phyloP scores from a whole-genome alignment of 2,888 invertebrate species.

The Lordiphosa andalusiaca region DNA sequence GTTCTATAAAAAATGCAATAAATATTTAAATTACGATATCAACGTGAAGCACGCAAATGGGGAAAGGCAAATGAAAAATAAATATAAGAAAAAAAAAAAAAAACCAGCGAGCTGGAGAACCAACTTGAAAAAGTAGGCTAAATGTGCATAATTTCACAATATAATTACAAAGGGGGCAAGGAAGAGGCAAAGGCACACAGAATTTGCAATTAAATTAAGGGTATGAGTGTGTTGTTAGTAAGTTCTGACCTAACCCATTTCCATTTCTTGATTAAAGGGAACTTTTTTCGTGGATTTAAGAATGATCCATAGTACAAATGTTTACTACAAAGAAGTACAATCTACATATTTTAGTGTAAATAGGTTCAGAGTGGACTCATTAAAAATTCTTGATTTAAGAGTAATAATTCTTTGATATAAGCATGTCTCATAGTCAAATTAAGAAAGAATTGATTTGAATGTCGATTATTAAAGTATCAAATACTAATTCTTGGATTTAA shows the following conservation, averaged over 20 bases:
- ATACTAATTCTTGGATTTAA: no score
- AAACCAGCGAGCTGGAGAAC: conserved; percentile 43
- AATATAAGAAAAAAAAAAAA: conserved; percentile 4
- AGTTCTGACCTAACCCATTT: background rate
- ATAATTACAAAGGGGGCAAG: conserved; percentile 47
- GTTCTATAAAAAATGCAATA: conserved; percentile 60
- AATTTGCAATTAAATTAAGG: conserved; percentile 15
- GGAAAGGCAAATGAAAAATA: conserved; percentile 6
- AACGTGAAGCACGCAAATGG: conserved; percentile 61
- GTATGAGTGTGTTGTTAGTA: background rate
- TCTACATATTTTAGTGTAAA: no score
- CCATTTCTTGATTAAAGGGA: no score
- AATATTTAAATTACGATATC: conserved; percentile 71
- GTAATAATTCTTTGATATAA: no score
- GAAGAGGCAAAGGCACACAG: background rate
- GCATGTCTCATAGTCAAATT: no score
- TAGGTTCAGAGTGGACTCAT: no score
- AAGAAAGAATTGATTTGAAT: no score
- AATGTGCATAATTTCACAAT: conserved; percentile 51
- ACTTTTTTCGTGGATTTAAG: no score
- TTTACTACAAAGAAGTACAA: no score
- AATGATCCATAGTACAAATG: no score
- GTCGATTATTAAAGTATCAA: no score
- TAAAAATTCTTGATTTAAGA: no score
- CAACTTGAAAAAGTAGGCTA: conserved; percentile 56